Percentiles rank a stretch among this genome's conserved stretches.
Evolutionary conservation across 2,113 vertebrate genomes (phyloP).

Genomic region (Odocoileus hemionus): DNA sequence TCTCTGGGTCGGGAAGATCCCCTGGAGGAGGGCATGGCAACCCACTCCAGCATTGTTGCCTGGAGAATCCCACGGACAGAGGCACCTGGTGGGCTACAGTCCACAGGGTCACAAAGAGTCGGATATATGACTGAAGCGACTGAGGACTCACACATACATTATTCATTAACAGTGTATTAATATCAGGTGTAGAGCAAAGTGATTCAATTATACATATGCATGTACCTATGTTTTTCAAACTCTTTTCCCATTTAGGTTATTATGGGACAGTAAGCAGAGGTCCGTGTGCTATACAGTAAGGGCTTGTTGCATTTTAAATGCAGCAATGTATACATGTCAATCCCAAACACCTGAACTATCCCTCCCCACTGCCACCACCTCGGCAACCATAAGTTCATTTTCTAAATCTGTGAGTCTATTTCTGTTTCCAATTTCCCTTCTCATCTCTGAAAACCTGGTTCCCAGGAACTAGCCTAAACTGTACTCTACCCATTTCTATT

Average conservation of each 20-base stretch:
- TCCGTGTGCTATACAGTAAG: neutral
- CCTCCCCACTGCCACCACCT: neutral
- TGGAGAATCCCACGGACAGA: neutral
- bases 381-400: neutral
- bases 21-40: neutral
- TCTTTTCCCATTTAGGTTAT: neutral
- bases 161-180: neutral
- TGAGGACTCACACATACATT: neutral
- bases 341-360: neutral
- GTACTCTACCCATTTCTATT: neutral
- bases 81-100: neutral
- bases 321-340: neutral
- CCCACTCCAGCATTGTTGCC: neutral
- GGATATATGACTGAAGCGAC: fast-evolving
- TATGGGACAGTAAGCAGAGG: neutral
- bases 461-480: neutral
- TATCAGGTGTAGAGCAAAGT: neutral
- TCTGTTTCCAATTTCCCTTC: neutral
- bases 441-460: neutral
- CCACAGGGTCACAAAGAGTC: neutral
- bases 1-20: neutral
- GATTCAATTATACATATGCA: neutral
- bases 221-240: neutral
- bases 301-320: neutral
- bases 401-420: neutral